Conservation (phyloP, 2,888 invertebrate species). For the Sminthurinus aureus region DNA sequence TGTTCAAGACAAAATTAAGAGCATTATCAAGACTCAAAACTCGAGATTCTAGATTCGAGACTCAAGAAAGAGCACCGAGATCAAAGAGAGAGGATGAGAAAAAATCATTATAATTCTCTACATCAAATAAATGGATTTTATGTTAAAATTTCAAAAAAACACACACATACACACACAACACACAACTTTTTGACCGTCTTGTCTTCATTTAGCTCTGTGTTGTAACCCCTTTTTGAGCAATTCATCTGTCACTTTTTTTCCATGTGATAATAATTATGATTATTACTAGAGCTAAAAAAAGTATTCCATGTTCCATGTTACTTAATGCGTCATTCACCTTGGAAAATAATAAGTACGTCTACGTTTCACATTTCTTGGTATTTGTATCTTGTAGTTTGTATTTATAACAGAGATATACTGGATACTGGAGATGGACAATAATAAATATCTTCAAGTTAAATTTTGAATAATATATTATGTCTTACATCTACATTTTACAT, state of each 20-base stretch:
- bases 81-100: background rate
- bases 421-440: too few species aligned
- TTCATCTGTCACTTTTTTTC: too few species aligned
- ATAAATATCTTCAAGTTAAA: too few species aligned
- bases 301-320: background rate
- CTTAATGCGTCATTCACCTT: background rate
- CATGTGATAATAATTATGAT: background rate
- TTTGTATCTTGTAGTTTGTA: background rate
- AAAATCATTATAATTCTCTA: background rate
- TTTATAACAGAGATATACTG: too few species aligned
- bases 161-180: background rate
- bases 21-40: background rate
- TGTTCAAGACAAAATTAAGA: background rate
- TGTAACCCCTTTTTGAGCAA: too few species aligned
- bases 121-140: constrained; percentile 6
- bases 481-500: too few species aligned
- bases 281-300: background rate
- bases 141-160: background rate
- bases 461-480: too few species aligned
- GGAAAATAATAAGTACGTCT: background rate
- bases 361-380: too few species aligned
- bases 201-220: too few species aligned
- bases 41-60: too few species aligned
- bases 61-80: background rate
- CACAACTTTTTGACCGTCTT: background rate